Evolutionary conservation across 2,888 invertebrate species (phyloP).

Genomic region (Leuctra nigra): DNA sequence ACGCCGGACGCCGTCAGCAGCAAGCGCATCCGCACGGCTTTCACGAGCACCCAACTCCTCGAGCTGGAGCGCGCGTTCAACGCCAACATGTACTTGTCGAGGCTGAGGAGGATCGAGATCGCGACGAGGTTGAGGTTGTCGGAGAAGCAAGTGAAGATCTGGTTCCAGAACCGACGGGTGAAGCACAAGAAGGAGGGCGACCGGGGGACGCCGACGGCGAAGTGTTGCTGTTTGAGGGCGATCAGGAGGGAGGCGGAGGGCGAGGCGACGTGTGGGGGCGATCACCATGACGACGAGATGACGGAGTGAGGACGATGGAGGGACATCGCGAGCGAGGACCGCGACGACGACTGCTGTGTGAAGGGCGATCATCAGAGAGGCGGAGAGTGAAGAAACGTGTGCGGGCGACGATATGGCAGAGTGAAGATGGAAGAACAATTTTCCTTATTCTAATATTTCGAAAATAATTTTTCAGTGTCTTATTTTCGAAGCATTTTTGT

Average conservation of each 20-base stretch:
- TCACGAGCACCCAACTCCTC: slow-evolving; percentile 81
- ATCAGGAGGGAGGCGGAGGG: background rate
- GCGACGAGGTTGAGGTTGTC: slow-evolving; percentile 81
- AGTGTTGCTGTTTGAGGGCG: slow-evolving; percentile 48
- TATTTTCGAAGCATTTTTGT: too few species aligned
- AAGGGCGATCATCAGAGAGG: background rate
- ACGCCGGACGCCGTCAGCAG: slow-evolving; percentile 46
- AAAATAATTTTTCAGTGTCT: too few species aligned
- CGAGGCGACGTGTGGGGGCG: background rate
- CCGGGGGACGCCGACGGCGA: slow-evolving; percentile 34
- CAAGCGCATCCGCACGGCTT: slow-evolving; percentile 87
- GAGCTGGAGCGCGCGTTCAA: slow-evolving; percentile 86
- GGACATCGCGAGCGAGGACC: background rate
- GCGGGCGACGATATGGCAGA: too few species aligned
- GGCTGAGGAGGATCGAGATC: slow-evolving; percentile 85
- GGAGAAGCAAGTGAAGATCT: slow-evolving; percentile 86
- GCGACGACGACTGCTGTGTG: background rate
- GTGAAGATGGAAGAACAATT: too few species aligned
- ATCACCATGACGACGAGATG: too few species aligned
- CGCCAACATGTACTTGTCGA: slow-evolving; percentile 83
- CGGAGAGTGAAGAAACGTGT: too few species aligned
- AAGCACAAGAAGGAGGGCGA: slow-evolving; percentile 87
- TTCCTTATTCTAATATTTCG: too few species aligned
- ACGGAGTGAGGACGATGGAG: background rate
- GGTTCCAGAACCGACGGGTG: slow-evolving; percentile 92